Conservation (phyloP, 2,888 invertebrate genomes). For the Agriotes lineatus region DNA sequence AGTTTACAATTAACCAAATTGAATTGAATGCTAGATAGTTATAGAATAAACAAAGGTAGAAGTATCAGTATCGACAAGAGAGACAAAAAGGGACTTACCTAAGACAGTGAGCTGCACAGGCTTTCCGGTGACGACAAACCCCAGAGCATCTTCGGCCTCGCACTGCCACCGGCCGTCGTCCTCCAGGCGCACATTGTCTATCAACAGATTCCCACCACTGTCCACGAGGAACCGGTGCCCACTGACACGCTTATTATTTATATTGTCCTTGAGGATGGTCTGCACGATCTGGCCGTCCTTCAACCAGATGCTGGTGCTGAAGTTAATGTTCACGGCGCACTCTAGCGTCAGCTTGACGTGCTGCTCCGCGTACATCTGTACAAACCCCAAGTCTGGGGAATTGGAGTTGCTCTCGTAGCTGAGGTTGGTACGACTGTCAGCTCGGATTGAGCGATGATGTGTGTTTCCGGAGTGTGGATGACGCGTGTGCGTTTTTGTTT, state of each 20-base stretch:
- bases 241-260: slow-evolving; percentile 63
- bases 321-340: slow-evolving; percentile 72
- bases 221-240: slow-evolving; percentile 67
- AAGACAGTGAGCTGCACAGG: slow-evolving; percentile 76
- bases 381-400: slow-evolving; percentile 22
- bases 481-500: slow-evolving; percentile 62
- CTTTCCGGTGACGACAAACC: slow-evolving; percentile 74
- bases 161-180: slow-evolving; percentile 82
- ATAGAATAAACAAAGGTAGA: too few relatives aligned
- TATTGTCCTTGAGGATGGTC: slow-evolving; percentile 64
- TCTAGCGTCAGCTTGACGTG: slow-evolving; percentile 70
- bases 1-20: too few relatives aligned
- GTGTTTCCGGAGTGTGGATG: slow-evolving; percentile 62
- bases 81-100: too few relatives aligned
- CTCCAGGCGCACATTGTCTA: slow-evolving; percentile 71
- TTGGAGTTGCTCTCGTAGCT: slow-evolving; percentile 55
- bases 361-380: slow-evolving; percentile 69
- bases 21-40: too few relatives aligned
- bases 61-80: too few relatives aligned
- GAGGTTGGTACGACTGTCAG: slow-evolving; percentile 63
- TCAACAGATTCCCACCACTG: slow-evolving; percentile 67
- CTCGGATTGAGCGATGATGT: slow-evolving; percentile 64
- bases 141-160: slow-evolving; percentile 73
- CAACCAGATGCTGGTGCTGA: slow-evolving; percentile 71
- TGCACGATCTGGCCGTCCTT: slow-evolving; percentile 70